Base-by-base conservation (phyloP, 1,140 invertebrate species). In the Hestina assimilis region DNA sequence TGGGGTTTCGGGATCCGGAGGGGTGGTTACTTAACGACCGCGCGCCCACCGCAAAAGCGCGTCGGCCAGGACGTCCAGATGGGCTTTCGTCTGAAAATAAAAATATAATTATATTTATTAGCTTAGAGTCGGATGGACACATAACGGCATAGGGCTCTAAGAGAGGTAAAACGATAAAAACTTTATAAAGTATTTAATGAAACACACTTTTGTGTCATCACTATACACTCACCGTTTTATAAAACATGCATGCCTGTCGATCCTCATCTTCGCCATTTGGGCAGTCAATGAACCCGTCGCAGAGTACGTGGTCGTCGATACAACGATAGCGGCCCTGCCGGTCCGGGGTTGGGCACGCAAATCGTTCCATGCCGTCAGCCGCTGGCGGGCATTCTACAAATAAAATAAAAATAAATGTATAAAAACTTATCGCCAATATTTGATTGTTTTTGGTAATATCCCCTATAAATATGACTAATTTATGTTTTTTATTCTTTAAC, bases 221-320 rank as follows among this genome's bases (percentile, higher is more conserved):
- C n/a, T n/a, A n/a, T n/a, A n/a, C 28, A 0, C 90, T 91, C 92
- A 98, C 97, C 92, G 96, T 98, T 93, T 97, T 98, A 89, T 97
- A 98, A 90, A 98, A 98, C 96, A 98, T 97, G 91, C 97, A 98
- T 45, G 95, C 94, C 85, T 96, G 94, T 76, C 95, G 90, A 75
- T 98, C 96, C 83, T 98, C 97, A 80, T 98, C 97, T 83, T 98
- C 96, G 45, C 94, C 96, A 57, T 92, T 93, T 15, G 96, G 96
- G 89, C 97, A 98, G 90, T 98, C 96, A 75, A 96, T 94, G 89
- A 96, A 98, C 35, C 96, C 96, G 86, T 98, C 96, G 89, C 96
- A 98, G 15, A 98, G 92, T 55, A 96, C 96, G 87, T 97, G 96
- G 90, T 98, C 97, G 87, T 98, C 96, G 88, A 98, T 98, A 89